Conservation (phyloP, 1,140 invertebrate genomes). For the Drosophila novamexicana region DNA sequence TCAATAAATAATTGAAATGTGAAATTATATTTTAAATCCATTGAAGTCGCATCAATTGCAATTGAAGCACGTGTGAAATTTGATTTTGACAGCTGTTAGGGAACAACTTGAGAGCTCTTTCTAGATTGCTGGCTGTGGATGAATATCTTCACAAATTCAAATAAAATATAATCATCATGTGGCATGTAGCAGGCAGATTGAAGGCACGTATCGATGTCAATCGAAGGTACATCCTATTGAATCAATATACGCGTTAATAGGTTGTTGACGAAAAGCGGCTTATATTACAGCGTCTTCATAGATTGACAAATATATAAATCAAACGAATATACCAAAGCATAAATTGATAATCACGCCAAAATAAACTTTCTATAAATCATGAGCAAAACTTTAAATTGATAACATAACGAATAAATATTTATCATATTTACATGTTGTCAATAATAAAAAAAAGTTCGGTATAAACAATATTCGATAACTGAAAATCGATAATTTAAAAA, state of each 20-base stretch:
- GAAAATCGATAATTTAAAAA: neutral
- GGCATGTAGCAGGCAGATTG: conserved; percentile 4
- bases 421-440: neutral
- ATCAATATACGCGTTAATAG: neutral
- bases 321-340: neutral
- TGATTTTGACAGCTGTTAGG: conserved; percentile 14
- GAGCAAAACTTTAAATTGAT: no score
- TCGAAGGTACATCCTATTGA: neutral
- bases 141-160: conserved; percentile 27
- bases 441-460: conserved; percentile 1
- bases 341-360: neutral
- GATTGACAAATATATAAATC: neutral
- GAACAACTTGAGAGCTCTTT: conserved; percentile 19
- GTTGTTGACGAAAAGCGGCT: neutral
- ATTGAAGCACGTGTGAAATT: conserved; percentile 45
- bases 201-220: conserved; percentile 28
- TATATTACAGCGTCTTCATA: no score
- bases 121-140: neutral
- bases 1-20: conserved; percentile 53
- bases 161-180: conserved; percentile 18
- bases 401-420: no score
- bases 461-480: neutral
- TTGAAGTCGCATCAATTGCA: conserved; percentile 38
- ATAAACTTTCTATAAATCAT: neutral
- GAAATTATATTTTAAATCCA: conserved; percentile 55